A percentile compares a stretch with the other conserved stretches of the same genome.
Conservation (phyloP, 2,113 vertebrate genomes). For the Cryptomyrus ogoouensis region DNA sequence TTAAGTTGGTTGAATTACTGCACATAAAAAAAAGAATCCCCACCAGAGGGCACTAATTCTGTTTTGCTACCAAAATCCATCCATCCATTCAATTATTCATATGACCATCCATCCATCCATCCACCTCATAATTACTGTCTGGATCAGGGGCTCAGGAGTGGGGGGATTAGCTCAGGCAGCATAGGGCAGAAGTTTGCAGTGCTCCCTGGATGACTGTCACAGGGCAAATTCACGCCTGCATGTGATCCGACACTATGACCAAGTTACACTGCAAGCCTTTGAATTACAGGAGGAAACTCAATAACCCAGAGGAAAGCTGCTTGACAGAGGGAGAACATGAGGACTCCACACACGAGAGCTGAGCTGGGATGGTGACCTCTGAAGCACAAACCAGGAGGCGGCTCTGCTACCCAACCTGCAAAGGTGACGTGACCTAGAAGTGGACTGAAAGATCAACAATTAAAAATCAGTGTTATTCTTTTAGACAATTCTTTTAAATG, state of each 20-base stretch:
- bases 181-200: not conserved
- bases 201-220: not conserved
- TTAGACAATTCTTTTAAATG: not conserved
- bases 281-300: not conserved
- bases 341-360: not conserved
- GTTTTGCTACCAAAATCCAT: not conserved
- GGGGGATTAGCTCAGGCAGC: not conserved
- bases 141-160: not conserved
- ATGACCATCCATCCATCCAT: not conserved
- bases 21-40: not conserved
- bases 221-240: not conserved
- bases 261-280: not conserved
- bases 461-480: not conserved
- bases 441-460: not conserved
- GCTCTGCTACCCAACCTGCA: not conserved
- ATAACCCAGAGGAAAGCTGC: not conserved
- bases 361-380: not conserved
- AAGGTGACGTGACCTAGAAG: not conserved
- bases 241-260: not conserved
- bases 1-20: not conserved
- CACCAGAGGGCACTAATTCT: constrained; percentile 8
- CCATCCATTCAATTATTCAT: not conserved
- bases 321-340: not conserved
- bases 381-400: not conserved
- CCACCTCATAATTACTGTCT: not conserved